Conservation (phyloP, 2,113 vertebrate genomes). For the Chunga burmeisteri region DNA sequence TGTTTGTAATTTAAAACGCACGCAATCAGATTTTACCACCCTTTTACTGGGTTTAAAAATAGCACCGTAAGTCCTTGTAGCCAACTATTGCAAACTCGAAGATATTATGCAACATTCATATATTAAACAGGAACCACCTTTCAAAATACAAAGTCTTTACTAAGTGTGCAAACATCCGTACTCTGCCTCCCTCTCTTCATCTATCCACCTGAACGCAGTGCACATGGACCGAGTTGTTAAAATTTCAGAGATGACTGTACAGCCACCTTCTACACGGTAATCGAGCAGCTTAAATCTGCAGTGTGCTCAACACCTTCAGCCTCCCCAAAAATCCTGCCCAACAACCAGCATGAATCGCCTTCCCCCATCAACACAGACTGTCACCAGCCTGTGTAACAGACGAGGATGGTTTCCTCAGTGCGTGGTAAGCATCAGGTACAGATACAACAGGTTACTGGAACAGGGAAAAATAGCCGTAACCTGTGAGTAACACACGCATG, state of each 20-base stretch:
- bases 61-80: neutral
- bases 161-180: neutral
- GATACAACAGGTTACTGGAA: constrained; percentile 28
- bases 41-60: neutral
- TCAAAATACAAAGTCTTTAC: neutral
- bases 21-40: neutral
- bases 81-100: constrained; percentile 9
- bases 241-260: neutral
- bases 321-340: neutral
- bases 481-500: rapidly evolving
- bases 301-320: neutral
- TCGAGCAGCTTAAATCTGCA: neutral
- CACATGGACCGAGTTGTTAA: neutral
- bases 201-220: neutral
- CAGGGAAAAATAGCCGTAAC: neutral
- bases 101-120: neutral
- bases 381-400: neutral
- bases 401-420: neutral
- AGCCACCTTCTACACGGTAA: neutral
- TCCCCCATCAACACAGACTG: neutral
- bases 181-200: neutral
- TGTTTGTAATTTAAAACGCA: neutral
- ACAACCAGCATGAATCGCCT: neutral
- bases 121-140: neutral
- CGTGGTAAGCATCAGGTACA: neutral